phyloP scores from a whole-genome alignment of 2,888 invertebrate species.

The Chrysina gloriosa region DNA sequence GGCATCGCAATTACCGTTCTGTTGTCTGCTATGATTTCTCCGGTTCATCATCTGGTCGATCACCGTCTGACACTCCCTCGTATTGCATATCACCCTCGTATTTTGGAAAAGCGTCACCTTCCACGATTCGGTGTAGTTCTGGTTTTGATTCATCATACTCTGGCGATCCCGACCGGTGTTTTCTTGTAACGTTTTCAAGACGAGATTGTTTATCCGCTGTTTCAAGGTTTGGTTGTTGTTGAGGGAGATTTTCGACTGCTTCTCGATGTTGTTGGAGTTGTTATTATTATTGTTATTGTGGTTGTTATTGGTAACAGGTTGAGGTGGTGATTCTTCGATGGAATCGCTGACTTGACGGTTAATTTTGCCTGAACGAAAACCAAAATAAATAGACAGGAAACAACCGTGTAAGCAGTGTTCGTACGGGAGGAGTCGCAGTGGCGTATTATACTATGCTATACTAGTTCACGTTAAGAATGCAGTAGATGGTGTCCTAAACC shows the following conservation, averaged over 20 bases:
- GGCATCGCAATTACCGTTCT: slow-evolving; percentile 5
- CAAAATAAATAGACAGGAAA: too few relatives aligned
- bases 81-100: slow-evolving; percentile 82
- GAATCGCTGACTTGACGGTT: slow-evolving; percentile 39
- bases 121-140: slow-evolving; percentile 74
- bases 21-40: slow-evolving; percentile 52
- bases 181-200: slow-evolving; percentile 89
- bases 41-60: slow-evolving; percentile 78
- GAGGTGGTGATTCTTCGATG: slow-evolving; percentile 23
- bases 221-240: slow-evolving; percentile 83
- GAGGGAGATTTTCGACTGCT: slow-evolving; percentile 45
- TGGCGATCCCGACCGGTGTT: slow-evolving; percentile 76
- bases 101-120: slow-evolving; percentile 84
- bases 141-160: slow-evolving; percentile 58
- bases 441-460: too few relatives aligned
- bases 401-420: too few relatives aligned
- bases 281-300: slow-evolving; percentile 42
- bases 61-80: slow-evolving; percentile 81
- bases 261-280: slow-evolving; percentile 34
- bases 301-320: not conserved
- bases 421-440: too few relatives aligned
- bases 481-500: too few relatives aligned
- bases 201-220: slow-evolving; percentile 87
- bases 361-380: slow-evolving; percentile 37
- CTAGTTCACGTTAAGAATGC: too few relatives aligned